Percentiles rank a stretch among this genome's conserved stretches.
Evolutionary conservation across 2,797 vertebrate species (phyloP).

Genomic region (Bovichtus variegatus): DNA sequence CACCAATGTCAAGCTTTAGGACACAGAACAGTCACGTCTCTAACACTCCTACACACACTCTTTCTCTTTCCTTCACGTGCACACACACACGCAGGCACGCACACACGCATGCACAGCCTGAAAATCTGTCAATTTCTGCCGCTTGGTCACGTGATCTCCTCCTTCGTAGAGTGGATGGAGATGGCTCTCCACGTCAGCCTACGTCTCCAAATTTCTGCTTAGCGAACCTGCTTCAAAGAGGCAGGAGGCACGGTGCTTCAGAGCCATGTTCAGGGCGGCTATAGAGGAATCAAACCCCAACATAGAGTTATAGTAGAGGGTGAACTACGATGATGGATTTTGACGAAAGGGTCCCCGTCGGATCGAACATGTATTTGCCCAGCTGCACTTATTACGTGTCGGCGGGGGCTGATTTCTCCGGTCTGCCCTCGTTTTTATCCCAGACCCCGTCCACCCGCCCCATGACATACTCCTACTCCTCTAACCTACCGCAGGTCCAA

Average conservation of each 20-base stretch:
- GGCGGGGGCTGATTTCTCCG: constrained; percentile 97
- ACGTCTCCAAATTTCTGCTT: constrained; percentile 98
- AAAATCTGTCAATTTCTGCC: constrained; percentile 96
- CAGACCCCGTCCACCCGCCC: constrained; percentile 98
- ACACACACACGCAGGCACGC: constrained; percentile 30
- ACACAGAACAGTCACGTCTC: constrained; percentile 68
- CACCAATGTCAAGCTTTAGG: constrained; percentile 80
- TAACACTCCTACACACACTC: constrained; percentile 51
- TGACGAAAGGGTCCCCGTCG: constrained; percentile 99
- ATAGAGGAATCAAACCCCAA: constrained; percentile 89
- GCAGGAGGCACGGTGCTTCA: constrained; percentile 91
- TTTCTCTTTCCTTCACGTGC: background rate
- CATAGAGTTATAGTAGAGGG: constrained; percentile 90
- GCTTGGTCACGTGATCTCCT: constrained; percentile 94
- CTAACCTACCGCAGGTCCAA: constrained; percentile 98
- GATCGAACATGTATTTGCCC: constrained; percentile 99
- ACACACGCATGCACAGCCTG: constrained; percentile 47
- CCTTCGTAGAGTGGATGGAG: constrained; percentile 96
- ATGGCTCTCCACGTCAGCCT: constrained; percentile 99
- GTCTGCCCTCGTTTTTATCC: constrained; percentile 98
- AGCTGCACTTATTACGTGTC: constrained; percentile 99
- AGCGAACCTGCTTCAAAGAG: constrained; percentile 98
- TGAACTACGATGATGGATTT: constrained; percentile 95
- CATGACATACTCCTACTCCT: constrained; percentile 98
- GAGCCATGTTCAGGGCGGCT: constrained; percentile 98